These are phyloP conservation scores for Sorex fumeus DNA, from an alignment of 2,113 vertebrate species.

Conservation along the genomic window DNA sequence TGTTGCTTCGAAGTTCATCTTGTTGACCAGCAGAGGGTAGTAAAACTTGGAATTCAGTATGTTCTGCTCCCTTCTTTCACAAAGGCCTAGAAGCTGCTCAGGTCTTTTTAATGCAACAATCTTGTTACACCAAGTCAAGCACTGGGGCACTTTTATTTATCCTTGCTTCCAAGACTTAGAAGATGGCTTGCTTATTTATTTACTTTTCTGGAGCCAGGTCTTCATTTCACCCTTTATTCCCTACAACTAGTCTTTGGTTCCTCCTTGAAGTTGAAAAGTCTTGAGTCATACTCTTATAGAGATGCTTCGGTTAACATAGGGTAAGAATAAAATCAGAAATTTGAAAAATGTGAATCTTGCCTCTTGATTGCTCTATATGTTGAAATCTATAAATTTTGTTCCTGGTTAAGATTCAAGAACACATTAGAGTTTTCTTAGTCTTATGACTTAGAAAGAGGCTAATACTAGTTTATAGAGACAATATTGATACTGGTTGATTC, in stretches of 20 bases:
- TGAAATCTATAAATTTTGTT: background rate
- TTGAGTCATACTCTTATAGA: background rate
- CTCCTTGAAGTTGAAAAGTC: background rate
- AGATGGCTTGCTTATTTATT: background rate
- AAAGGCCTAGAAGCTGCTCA: background rate
- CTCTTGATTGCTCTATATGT: background rate
- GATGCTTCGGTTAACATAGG: background rate
- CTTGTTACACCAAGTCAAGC: background rate
- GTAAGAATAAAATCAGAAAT: background rate
- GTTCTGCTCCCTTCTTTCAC: background rate
- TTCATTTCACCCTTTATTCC: background rate
- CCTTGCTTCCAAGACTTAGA: constrained; percentile 8
- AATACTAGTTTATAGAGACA: background rate
- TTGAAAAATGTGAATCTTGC: constrained; percentile 32
- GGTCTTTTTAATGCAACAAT: background rate
- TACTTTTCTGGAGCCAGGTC: background rate
- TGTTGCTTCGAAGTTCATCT: constrained; percentile 22
- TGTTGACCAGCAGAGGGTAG: constrained; percentile 79
- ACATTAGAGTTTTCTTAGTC: constrained; percentile 4
- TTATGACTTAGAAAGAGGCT: background rate
- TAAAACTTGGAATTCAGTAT: background rate
- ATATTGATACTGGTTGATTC: background rate
- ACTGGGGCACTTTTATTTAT: constrained; percentile 12
- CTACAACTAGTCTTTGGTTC: background rate
- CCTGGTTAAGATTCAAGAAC: background rate